Evolutionary conservation across 1,140 invertebrate genomes (phyloP).

Genomic region (Drosophila athabasca): DNA sequence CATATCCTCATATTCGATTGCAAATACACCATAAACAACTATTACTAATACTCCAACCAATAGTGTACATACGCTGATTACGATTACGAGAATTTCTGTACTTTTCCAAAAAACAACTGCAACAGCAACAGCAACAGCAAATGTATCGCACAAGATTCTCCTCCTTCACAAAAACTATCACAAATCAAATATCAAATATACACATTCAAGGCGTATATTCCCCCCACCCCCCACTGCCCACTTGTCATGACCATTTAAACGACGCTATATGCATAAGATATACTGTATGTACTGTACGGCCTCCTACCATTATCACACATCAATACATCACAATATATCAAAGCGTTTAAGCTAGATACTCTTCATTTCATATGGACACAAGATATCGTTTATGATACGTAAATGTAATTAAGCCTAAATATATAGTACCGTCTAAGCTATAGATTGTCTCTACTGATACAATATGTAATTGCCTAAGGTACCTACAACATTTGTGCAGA

Average conservation of each 20-base stretch:
- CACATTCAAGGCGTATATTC: no score
- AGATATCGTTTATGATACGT: conserved; percentile 57
- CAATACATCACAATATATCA: not conserved
- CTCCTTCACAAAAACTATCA: conserved; percentile 17
- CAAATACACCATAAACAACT: conserved; percentile 16
- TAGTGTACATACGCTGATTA: conserved; percentile 46
- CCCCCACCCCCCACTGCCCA: no score
- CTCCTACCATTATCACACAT: conserved; percentile 20
- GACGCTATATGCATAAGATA: conserved; percentile 48
- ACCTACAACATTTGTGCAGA: conserved; percentile 76
- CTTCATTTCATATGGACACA: conserved; percentile 27
- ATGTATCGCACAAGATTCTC: conserved; percentile 39
- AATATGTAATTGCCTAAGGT: conserved; percentile 76
- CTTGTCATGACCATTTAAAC: conserved; percentile 42
- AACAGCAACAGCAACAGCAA: conserved; percentile 1
- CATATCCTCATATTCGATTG: conserved; percentile 12
- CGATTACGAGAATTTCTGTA: conserved; percentile 22
- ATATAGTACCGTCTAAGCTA: conserved; percentile 46
- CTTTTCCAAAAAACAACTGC: conserved; percentile 14
- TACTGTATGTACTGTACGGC: conserved; percentile 6
- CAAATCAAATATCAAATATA: conserved; percentile 36
- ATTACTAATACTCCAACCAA: conserved; percentile 11
- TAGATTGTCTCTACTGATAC: conserved; percentile 55
- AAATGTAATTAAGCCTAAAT: conserved; percentile 70
- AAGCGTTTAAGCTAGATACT: conserved; percentile 8